Evolutionary conservation across 2,113 vertebrate species (phyloP).

Genomic region (Tragulus kanchil): DNA sequence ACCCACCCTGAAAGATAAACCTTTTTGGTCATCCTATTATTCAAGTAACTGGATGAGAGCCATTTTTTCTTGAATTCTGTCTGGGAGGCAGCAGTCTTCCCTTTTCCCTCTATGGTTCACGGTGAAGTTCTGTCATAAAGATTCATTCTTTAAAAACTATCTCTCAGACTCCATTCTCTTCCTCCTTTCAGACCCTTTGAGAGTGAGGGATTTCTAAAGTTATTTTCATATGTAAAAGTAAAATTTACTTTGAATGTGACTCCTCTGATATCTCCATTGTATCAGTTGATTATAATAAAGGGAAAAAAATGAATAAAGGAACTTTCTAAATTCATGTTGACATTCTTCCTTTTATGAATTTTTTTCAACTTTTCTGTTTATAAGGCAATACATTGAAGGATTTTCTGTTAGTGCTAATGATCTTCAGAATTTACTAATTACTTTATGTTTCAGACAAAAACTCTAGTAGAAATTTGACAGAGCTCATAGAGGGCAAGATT

Average conservation of each 20-base stretch:
- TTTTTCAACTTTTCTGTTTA: not conserved
- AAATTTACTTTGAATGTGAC: not conserved
- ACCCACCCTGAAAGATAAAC: not conserved
- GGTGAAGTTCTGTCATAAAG: not conserved
- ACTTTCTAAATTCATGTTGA: not conserved
- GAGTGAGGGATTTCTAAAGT: not conserved
- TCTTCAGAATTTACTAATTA: not conserved
- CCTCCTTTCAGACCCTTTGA: not conserved
- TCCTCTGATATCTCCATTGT: not conserved
- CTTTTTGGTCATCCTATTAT: not conserved
- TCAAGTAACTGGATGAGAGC: not conserved
- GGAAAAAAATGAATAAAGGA: not conserved
- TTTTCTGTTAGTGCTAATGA: not conserved
- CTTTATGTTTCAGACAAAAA: not conserved
- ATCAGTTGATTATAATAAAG: not conserved
- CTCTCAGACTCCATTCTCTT: not conserved
- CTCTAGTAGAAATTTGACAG: not conserved
- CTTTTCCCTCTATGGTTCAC: not conserved
- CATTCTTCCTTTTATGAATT: not conserved
- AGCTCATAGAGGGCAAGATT: not conserved
- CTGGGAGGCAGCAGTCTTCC: not conserved
- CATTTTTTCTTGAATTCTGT: not conserved
- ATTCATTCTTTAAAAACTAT: not conserved
- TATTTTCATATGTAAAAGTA: not conserved
- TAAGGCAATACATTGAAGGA: not conserved